Evolutionary conservation across 2,888 invertebrate genomes (phyloP).

Genomic region (Andrena trimmerana): DNA sequence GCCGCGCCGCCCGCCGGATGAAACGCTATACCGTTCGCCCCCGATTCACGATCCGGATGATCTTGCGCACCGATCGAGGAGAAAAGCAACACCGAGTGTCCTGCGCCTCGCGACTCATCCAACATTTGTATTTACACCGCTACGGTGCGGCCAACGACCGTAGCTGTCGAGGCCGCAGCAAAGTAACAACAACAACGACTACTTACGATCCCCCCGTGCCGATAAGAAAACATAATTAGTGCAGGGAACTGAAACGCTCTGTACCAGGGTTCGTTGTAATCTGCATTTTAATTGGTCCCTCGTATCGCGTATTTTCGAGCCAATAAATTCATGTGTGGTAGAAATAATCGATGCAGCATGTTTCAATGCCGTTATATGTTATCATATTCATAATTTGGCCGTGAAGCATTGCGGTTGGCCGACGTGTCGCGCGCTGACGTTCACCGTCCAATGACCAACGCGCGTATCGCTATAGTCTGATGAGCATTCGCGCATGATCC

Average conservation of each 20-base stretch:
- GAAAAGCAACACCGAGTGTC: background rate
- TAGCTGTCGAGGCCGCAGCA: too few relatives aligned
- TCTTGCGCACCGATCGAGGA: background rate
- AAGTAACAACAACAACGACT: background rate
- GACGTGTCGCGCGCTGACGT: slow-evolving; percentile 34
- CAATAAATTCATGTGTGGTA: background rate
- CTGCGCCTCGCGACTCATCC: background rate
- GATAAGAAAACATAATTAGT: background rate
- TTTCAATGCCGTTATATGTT: background rate
- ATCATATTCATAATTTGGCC: slow-evolving; percentile 7
- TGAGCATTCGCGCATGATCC: slow-evolving; percentile 45
- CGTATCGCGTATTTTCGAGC: background rate
- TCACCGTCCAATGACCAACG: slow-evolving; percentile 51
- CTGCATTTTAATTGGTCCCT: background rate
- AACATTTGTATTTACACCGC: background rate
- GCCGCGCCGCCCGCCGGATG: slow-evolving; percentile 8
- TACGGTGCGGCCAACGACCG: too few relatives aligned
- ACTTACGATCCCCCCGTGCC: background rate
- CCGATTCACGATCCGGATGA: background rate
- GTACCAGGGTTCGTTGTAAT: background rate
- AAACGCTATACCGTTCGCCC: slow-evolving; percentile 28
- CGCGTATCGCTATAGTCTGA: slow-evolving; percentile 27
- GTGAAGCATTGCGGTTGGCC: slow-evolving; percentile 18
- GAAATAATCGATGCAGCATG: background rate
- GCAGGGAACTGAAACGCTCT: background rate